A percentile compares a stretch with the other conserved stretches of the same genome.
phyloP scores from a whole-genome alignment of 2,113 vertebrate genomes.

The Eleginops maclovinus region DNA sequence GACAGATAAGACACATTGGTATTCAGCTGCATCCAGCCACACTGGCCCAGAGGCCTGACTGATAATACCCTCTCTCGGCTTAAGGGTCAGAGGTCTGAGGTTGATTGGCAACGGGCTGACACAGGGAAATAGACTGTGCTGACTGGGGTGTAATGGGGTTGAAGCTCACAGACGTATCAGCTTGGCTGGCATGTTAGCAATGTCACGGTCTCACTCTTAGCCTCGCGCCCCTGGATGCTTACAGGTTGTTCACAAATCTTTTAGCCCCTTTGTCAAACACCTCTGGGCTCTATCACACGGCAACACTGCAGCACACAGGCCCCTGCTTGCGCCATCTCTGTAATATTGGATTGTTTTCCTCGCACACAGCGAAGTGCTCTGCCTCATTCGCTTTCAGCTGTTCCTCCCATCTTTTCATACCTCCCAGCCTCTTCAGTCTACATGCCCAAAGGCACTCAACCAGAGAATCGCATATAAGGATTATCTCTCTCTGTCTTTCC shows the following conservation, averaged over 20 bases:
- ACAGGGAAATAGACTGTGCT: conserved; percentile 64
- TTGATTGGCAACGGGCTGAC: conserved; percentile 78
- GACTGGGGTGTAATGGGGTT: conserved; percentile 72
- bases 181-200: conserved; percentile 41
- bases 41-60: conserved; percentile 41
- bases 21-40: conserved; percentile 61
- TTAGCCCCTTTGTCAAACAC: conserved; percentile 61
- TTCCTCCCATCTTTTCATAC: conserved; percentile 54
- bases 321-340: conserved; percentile 22
- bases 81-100: conserved; percentile 69
- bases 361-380: conserved; percentile 39
- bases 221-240: conserved; percentile 29
- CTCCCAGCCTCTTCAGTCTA: conserved; percentile 37
- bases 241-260: conserved; percentile 66
- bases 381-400: conserved; percentile 63
- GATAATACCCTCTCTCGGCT: conserved; percentile 58
- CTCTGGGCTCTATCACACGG: conserved; percentile 17
- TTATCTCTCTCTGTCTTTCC: conserved; percentile 24
- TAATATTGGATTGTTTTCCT: conserved; percentile 64
- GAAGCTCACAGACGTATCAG: conserved; percentile 24
- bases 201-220: conserved; percentile 32
- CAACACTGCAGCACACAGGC: conserved; percentile 39
- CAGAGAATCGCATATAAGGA: conserved; percentile 50
- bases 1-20: conserved; percentile 69
- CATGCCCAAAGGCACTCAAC: conserved; percentile 34